A percentile compares a stretch with the other conserved stretches of the same genome.
Evolutionary conservation across 92 coral and sea anemone species (phyloP).

Genomic region (Paragorgia papillata): DNA sequence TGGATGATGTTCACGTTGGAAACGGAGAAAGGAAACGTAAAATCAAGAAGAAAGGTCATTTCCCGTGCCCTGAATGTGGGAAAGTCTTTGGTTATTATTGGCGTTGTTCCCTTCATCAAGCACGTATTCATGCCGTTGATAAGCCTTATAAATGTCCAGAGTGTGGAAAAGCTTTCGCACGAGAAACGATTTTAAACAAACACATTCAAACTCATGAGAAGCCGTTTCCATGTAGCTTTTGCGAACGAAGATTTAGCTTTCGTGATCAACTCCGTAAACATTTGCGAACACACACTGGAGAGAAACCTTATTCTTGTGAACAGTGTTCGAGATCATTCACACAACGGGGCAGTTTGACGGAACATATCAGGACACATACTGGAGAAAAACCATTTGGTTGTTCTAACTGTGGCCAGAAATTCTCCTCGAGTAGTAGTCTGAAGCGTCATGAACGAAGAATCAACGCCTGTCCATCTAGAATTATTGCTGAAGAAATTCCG

Average conservation of each 20-base stretch:
- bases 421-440: conserved; percentile 35
- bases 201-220: conserved; percentile 44
- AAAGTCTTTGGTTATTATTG: conserved; percentile 39
- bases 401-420: conserved; percentile 32
- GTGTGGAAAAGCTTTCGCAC: conserved; percentile 36
- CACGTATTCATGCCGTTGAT: conserved; percentile 34
- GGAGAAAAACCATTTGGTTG: conserved; percentile 29
- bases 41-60: conserved; percentile 32
- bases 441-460: conserved; percentile 32
- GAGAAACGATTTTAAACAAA: conserved; percentile 39
- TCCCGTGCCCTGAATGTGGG: conserved; percentile 46
- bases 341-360: conserved; percentile 33
- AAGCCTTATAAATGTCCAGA: conserved; percentile 32
- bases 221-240: conserved; percentile 18
- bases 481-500: conserved; percentile 20
- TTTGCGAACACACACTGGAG: conserved; percentile 24
- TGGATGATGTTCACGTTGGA: conserved; percentile 41
- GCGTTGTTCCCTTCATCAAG: conserved; percentile 43
- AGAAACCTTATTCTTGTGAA: conserved; percentile 24
- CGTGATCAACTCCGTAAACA: conserved; percentile 42
- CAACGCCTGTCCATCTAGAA: conserved; percentile 1
- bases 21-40: conserved; percentile 22
- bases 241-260: conserved; percentile 30
- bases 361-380: conserved; percentile 30
- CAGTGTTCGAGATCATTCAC: conserved; percentile 18